Percentiles rank a stretch among this genome's conserved stretches.
These are phyloP conservation scores for Tyrannus savana DNA, from an alignment of 2,113 vertebrate genomes.

Conservation along the genomic window DNA sequence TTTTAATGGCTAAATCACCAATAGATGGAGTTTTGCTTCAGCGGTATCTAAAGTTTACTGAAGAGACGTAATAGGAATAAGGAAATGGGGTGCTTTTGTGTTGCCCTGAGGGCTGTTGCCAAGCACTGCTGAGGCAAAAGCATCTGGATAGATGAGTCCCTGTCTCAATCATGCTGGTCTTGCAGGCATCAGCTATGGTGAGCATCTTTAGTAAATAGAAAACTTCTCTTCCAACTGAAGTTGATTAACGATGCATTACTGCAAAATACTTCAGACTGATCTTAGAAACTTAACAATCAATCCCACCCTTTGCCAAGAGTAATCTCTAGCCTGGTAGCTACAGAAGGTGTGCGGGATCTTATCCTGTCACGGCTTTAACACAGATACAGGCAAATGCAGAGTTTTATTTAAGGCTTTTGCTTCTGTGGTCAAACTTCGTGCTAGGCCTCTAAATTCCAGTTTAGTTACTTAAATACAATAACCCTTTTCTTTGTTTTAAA, in stretches of 20 bases:
- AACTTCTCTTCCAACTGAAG: not conserved
- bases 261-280: not conserved
- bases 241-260: not conserved
- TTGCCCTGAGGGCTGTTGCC: not conserved
- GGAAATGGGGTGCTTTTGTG: not conserved
- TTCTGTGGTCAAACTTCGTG: not conserved
- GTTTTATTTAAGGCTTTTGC: not conserved
- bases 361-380: not conserved
- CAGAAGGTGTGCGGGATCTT: not conserved
- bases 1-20: not conserved
- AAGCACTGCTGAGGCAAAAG: not conserved
- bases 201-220: not conserved
- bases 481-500: not conserved
- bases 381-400: not conserved
- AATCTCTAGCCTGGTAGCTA: not conserved
- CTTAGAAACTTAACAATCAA: not conserved
- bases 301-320: not conserved
- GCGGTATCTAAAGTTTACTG: not conserved
- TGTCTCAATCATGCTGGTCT: not conserved
- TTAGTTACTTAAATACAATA: not conserved
- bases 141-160: fast-evolving
- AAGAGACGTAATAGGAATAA: not conserved
- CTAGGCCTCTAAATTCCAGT: not conserved
- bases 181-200: not conserved
- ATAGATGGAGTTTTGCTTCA: not conserved